Conservation (phyloP, 2,888 invertebrate genomes). For the Cephus nigrinus region DNA sequence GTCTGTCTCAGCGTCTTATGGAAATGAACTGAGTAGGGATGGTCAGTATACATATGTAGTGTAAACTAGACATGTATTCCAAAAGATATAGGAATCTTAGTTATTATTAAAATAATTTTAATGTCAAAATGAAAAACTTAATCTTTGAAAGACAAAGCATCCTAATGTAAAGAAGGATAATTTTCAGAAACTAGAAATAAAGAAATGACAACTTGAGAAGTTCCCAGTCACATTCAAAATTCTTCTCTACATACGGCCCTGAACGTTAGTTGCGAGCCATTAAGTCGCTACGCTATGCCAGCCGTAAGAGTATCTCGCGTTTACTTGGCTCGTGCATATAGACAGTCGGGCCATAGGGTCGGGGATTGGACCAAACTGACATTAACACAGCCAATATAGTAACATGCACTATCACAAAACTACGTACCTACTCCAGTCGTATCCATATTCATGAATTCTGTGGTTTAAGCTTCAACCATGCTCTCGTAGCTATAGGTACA, state of each 20-base stretch:
- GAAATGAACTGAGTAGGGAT: too few relatives aligned
- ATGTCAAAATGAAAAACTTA: not conserved
- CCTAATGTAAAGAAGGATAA: not conserved
- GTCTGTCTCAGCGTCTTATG: too few relatives aligned
- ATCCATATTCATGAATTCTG: not conserved
- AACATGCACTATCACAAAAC: not conserved
- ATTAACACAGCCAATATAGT: not conserved
- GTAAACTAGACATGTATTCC: not conserved
- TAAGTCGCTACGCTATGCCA: conserved; percentile 53
- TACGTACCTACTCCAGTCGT: not conserved
- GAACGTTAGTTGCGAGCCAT: conserved; percentile 55
- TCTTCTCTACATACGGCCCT: conserved; percentile 32
- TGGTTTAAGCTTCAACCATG: not conserved
- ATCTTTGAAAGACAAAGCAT: not conserved
- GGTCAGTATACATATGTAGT: too few relatives aligned
- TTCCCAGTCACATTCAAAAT: not conserved
- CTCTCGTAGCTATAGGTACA: conserved; percentile 20
- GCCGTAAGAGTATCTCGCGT: conserved; percentile 36
- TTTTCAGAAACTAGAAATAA: not conserved
- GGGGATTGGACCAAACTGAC: conserved; percentile 5
- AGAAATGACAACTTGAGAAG: not conserved
- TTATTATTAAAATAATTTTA: not conserved
- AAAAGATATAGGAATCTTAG: not conserved
- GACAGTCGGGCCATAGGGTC: conserved; percentile 6
- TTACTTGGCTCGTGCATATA: conserved; percentile 11